A percentile compares a stretch with the other conserved stretches of the same genome.
These are phyloP conservation scores for Linyphia triangularis DNA, from an alignment of 2,888 invertebrate species.

Conservation along the genomic window DNA sequence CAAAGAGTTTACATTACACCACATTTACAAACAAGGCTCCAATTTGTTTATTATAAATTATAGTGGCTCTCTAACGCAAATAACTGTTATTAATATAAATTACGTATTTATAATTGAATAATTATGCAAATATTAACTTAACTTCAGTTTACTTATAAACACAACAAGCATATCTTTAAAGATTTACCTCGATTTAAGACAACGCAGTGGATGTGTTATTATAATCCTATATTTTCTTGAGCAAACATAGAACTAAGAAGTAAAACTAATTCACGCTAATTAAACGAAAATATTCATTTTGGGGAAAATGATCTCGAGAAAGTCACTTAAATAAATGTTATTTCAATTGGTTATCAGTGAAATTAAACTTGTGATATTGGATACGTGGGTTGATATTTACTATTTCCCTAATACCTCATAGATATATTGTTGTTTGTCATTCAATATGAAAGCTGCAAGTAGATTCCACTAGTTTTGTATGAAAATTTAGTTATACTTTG, in stretches of 20 bases:
- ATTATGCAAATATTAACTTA: background rate
- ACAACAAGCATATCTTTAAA: background rate
- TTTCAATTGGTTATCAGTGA: background rate
- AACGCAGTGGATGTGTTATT: background rate
- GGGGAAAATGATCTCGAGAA: background rate
- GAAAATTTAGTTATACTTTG: too few relatives aligned
- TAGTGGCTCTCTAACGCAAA: too few relatives aligned
- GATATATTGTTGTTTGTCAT: too few relatives aligned
- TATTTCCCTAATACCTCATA: background rate
- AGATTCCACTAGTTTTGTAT: too few relatives aligned
- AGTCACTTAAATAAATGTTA: background rate
- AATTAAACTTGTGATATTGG: background rate
- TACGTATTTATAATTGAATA: background rate
- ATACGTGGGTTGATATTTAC: background rate
- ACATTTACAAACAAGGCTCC: too few relatives aligned
- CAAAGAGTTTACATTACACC: too few relatives aligned
- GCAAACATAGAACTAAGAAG: background rate
- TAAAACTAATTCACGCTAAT: background rate
- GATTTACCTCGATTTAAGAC: background rate
- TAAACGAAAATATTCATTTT: constrained; percentile 19
- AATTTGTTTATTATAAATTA: too few relatives aligned
- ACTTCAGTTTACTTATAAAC: background rate
- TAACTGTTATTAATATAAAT: too few relatives aligned
- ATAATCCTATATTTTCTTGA: background rate
- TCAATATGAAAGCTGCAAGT: too few relatives aligned